Percentiles rank a stretch among this genome's conserved stretches.
phyloP scores from a whole-genome alignment of 1,140 invertebrate genomes.

The Melanaphis sacchari region DNA sequence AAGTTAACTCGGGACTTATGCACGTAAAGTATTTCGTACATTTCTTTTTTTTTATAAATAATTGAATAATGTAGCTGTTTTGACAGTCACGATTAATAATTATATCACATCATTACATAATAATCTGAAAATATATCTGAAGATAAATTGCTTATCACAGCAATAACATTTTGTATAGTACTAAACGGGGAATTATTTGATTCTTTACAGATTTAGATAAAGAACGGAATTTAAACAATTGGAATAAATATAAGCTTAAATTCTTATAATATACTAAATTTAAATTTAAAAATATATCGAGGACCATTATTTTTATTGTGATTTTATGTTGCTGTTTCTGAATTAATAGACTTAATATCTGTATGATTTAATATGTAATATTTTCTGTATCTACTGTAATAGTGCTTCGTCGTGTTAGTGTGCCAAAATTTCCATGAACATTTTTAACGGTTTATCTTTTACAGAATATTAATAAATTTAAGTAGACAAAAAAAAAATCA shows the following conservation, averaged over 20 bases:
- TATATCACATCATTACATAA: neutral
- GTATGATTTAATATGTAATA: neutral
- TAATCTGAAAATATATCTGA: neutral
- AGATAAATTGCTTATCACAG: neutral
- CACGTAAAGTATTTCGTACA: no score
- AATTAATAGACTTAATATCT: neutral
- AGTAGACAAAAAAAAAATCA: neutral
- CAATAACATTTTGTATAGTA: neutral
- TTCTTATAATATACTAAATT: no score
- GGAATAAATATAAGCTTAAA: neutral
- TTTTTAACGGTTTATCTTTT: neutral
- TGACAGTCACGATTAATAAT: neutral
- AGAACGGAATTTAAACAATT: neutral
- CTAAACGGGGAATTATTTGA: neutral
- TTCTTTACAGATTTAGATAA: neutral
- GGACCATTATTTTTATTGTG: neutral
- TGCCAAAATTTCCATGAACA: neutral
- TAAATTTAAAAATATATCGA: neutral
- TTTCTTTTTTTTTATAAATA: no score
- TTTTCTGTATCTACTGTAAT: neutral
- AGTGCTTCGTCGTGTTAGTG: neutral
- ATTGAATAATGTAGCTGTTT: neutral
- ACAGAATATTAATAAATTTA: conserved; percentile 1
- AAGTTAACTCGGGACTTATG: neutral
- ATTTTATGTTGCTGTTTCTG: neutral